Conservation (phyloP, 2,797 vertebrate genomes). For the Stomatorhinus walkeri region DNA sequence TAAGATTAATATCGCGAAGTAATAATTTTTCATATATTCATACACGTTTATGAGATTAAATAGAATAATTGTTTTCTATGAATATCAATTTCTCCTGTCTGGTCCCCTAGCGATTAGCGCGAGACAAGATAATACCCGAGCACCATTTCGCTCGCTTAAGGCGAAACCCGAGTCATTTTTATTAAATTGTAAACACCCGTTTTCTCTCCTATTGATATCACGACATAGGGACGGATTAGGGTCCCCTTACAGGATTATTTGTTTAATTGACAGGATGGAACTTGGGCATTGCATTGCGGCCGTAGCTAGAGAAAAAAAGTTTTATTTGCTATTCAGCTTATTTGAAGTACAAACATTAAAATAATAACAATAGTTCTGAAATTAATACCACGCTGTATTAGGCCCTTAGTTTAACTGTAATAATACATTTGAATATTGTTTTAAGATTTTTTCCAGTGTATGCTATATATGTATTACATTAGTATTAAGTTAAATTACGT, state of each 20-base stretch:
- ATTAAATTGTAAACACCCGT: conserved; percentile 43
- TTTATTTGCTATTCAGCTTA: neutral
- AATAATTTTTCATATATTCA: conserved; percentile 9
- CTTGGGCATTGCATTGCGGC: neutral
- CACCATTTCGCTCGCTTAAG: conserved; percentile 42
- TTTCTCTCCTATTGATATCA: conserved; percentile 36
- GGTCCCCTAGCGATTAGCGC: conserved; percentile 44
- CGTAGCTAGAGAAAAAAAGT: neutral
- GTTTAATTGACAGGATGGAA: conserved; percentile 39
- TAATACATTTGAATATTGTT: neutral
- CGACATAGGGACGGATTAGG: conserved; percentile 45
- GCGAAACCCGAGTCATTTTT: conserved; percentile 51
- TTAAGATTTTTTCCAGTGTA: neutral
- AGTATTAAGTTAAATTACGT: neutral
- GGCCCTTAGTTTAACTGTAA: neutral
- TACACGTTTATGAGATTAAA: conserved; percentile 31
- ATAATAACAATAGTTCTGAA: neutral
- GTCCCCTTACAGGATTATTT: conserved; percentile 40
- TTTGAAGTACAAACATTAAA: neutral
- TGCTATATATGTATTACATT: neutral
- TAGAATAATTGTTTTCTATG: conserved; percentile 38
- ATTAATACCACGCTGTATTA: neutral
- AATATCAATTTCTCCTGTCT: conserved; percentile 40
- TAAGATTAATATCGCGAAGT: conserved; percentile 17
- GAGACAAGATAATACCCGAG: conserved; percentile 49